phyloP scores from a whole-genome alignment of 1,140 invertebrate species.

The Riptortus pedestris region DNA sequence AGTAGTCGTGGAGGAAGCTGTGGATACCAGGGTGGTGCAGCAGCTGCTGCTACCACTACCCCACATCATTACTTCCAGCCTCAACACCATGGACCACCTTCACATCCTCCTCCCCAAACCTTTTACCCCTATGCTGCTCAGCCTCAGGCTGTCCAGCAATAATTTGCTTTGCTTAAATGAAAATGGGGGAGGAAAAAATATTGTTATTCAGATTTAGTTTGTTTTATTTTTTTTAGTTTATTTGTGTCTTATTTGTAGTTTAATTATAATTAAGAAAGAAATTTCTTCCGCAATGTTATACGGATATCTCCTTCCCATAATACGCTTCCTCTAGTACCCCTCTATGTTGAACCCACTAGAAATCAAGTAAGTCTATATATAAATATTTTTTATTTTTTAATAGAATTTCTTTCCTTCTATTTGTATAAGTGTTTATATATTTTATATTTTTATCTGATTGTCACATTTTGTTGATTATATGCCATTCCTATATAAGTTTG shows the following conservation, averaged over 20 bases:
- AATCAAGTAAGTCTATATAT: no score
- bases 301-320: no score
- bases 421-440: no score
- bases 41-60: constrained; percentile 3
- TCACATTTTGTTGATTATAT: no score
- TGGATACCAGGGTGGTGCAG: constrained; percentile 29
- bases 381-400: no score
- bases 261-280: not conserved
- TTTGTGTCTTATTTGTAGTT: not conserved
- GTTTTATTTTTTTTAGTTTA: not conserved
- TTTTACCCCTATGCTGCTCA: constrained; percentile 22
- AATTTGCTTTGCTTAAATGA: constrained; percentile 18
- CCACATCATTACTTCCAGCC: constrained; percentile 18
- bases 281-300: no score
- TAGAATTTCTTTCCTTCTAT: no score
- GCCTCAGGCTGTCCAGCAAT: constrained; percentile 34
- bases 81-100: constrained; percentile 35
- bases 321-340: no score
- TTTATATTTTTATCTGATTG: no score
- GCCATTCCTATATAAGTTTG: no score
- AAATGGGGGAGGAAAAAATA: not conserved
- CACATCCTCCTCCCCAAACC: constrained; percentile 38
- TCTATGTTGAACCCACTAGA: no score
- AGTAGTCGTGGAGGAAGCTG: constrained; percentile 35
- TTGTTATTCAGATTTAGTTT: not conserved